Conservation (phyloP, 2,113 vertebrate species). For the Semicossyphus pulcher region DNA sequence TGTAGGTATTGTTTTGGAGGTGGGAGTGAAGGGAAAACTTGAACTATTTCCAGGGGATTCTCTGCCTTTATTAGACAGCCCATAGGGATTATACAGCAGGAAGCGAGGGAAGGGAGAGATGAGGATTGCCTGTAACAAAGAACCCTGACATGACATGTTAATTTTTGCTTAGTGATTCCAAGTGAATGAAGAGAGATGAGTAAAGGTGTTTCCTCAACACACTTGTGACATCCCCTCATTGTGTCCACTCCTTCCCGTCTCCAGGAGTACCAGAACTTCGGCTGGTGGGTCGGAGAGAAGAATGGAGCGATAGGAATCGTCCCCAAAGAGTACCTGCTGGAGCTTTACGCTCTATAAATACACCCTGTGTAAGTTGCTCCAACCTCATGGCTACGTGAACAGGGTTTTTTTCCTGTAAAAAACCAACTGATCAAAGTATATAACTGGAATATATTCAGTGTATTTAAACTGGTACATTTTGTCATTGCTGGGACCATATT, state of each 20-base stretch:
- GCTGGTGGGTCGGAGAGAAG: constrained; percentile 99
- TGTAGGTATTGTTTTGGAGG: background rate
- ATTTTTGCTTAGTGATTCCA: background rate
- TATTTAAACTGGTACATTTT: background rate
- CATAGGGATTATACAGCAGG: no score
- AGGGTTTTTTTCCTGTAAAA: background rate
- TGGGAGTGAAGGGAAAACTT: background rate
- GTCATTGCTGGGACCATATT: constrained; percentile 1
- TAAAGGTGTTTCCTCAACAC: background rate
- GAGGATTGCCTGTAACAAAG: no score
- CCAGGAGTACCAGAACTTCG: constrained; percentile 95
- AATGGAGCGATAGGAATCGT: constrained; percentile 95
- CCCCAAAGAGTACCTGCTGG: constrained; percentile 95
- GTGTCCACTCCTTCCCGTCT: constrained; percentile 58
- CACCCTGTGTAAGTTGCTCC: constrained; percentile 80
- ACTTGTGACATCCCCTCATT: background rate
- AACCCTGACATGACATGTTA: no score
- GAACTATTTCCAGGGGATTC: background rate
- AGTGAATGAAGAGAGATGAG: background rate
- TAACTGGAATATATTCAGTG: background rate
- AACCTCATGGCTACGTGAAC: background rate
- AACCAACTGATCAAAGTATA: background rate
- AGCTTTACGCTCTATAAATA: constrained; percentile 93
- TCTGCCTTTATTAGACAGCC: background rate
- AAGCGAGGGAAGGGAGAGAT: no score